Evolutionary conservation across 1,140 invertebrate genomes (phyloP), one percentile per base, ranked within the genome.

Genomic region (Delia radicum): DNA sequence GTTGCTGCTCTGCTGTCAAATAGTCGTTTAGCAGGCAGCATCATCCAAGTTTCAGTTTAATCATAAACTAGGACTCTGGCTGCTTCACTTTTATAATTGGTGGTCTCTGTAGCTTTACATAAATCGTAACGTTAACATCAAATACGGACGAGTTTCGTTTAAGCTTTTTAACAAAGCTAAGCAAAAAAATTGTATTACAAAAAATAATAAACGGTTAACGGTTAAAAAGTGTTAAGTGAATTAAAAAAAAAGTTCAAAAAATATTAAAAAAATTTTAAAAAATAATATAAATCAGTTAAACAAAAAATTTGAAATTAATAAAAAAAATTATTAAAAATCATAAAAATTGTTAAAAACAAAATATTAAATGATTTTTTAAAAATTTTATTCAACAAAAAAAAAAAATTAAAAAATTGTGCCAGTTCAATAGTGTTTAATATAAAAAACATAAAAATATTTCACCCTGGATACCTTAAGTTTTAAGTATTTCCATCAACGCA

Each of bases 61-160:
- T 28, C 29, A 69, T 84, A 84, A 83, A 84, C 83, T 84, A 80
- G 83, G 80, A 84, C 83, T 81, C 78, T 82, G 81, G 80, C 82
- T 82, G 83, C 82, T 84, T 84, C 81, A 84, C 83, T 84, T 84
- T 84, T 80, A 79, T 84, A 84, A 84, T 84, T 84, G 83, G 83
- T 82, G 83, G 83, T 82, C 80, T 69, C 65, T 74, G 61, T 75
- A 33, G 74, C 42, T 75, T 13, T 67, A 37, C 21, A 65, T 27
- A 75, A 62, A 67, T 75, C 62, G 74, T 75, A 61, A 62, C 55
- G 74, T 75, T 75, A 63, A 75, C 74, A 75, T 33, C 74, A 18
- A 13, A 48, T 48, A 27, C 74, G 74, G 48, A 48, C 63, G 15
- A 72, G n/a, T n/a, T n/a, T n/a, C n/a, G n/a, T n/a, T n/a, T n/a